These are phyloP conservation scores for Pocillopora verrucosa DNA, from an alignment of 64 coral and sea anemone species.

Conservation along the genomic window DNA sequence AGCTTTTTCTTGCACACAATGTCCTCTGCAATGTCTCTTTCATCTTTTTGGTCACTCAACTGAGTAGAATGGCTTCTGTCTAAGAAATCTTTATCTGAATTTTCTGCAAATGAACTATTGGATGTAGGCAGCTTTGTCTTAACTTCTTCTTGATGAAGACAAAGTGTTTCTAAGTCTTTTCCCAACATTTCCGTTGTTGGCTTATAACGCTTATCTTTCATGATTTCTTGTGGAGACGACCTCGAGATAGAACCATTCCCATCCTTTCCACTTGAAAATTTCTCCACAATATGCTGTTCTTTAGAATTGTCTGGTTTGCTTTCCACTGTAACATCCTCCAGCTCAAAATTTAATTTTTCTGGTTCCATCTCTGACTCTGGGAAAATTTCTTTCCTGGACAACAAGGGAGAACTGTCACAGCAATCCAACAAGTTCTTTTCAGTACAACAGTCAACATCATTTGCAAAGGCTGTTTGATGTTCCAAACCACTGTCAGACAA, in stretches of 20 bases:
- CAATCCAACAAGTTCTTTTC: neutral
- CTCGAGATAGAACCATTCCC: neutral
- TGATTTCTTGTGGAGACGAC: neutral
- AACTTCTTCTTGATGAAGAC: neutral
- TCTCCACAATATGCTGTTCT: neutral
- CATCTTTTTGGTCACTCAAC: neutral
- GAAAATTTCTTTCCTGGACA: neutral
- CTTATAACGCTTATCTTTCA: neutral
- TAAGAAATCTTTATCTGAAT: neutral
- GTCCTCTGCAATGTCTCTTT: neutral
- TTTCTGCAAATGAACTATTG: neutral
- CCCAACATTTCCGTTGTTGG: neutral
- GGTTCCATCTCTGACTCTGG: neutral
- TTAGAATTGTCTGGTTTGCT: neutral
- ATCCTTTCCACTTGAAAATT: neutral
- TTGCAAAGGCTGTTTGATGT: neutral
- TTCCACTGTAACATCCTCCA: neutral
- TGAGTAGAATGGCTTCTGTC: neutral
- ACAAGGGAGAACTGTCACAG: neutral
- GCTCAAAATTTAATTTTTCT: neutral
- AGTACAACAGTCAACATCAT: neutral
- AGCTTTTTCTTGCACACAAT: conserved; percentile 16
- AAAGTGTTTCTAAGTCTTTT: neutral
- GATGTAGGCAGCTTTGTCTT: neutral
- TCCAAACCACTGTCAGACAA: neutral